Evolutionary conservation across 2,888 invertebrate species (phyloP).

Genomic region (Imbricaverruca yamaguchii): DNA sequence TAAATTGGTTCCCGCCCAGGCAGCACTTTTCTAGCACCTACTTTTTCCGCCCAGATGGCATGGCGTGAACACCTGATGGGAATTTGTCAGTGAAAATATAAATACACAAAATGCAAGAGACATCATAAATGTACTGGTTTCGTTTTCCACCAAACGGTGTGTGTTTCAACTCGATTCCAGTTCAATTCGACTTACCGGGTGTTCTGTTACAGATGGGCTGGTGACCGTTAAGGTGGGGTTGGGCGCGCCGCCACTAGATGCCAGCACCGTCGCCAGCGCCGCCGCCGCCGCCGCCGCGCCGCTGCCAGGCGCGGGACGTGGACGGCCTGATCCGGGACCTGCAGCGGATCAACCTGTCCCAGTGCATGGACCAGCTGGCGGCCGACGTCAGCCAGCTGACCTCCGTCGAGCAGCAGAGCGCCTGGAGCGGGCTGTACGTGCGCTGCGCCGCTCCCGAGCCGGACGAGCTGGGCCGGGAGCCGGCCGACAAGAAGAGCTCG

Average conservation of each 20-base stretch:
- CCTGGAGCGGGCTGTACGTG: background rate
- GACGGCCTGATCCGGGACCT: slow-evolving; percentile 16
- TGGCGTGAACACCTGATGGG: no score
- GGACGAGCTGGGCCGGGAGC: background rate
- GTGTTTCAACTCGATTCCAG: no score
- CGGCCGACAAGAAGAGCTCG: slow-evolving; percentile 17
- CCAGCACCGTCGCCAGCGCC: background rate
- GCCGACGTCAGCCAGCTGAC: background rate
- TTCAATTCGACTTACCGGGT: no score
- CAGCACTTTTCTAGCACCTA: no score
- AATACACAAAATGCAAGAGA: no score
- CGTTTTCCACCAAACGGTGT: no score
- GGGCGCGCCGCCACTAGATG: background rate
- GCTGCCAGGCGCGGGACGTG: background rate
- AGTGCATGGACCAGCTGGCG: slow-evolving; percentile 18
- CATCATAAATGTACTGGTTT: no score
- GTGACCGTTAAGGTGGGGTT: background rate
- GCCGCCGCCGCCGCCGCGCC: background rate
- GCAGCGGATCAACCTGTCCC: slow-evolving; percentile 22
- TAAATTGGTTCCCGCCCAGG: no score
- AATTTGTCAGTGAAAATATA: no score
- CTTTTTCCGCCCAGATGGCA: no score
- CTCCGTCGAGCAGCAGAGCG: background rate
- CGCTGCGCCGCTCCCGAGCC: background rate
- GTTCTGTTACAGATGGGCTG: no score